Evolutionary conservation across 2,888 invertebrate species (phyloP).

Genomic region (Zygothrica quintamaculata): DNA sequence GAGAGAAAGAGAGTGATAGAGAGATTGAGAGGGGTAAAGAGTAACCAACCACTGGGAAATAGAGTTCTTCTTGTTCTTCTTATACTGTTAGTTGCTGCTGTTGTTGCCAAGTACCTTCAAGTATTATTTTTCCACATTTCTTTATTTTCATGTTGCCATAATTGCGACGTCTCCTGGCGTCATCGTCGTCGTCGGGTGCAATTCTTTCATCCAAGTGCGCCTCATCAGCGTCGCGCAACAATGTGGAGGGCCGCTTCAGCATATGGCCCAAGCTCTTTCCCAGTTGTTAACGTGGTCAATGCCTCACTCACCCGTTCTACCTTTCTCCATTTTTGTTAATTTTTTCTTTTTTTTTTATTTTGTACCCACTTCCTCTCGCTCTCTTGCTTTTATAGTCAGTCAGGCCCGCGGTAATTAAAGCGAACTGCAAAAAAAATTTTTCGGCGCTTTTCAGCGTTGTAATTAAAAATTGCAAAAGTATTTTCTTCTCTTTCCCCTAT

Average conservation of each 20-base stretch:
- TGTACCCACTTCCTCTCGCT: background rate
- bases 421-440: constrained; percentile 68
- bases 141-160: constrained; percentile 70
- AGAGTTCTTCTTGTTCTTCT: constrained; percentile 43
- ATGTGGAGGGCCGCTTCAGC: constrained; percentile 42
- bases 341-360: background rate
- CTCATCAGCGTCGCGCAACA: constrained; percentile 63
- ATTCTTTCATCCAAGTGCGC: constrained; percentile 78
- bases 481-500: constrained; percentile 32
- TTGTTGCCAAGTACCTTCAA: constrained; percentile 67
- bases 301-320: background rate
- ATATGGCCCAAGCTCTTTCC: constrained; percentile 34
- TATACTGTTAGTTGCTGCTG: constrained; percentile 12
- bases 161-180: constrained; percentile 42
- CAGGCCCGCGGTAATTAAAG: constrained; percentile 72
- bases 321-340: no score
- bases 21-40: no score
- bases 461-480: constrained; percentile 78
- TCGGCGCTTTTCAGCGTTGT: constrained; percentile 75
- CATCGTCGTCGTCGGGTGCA: constrained; percentile 51
- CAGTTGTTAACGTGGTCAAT: constrained; percentile 11
- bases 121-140: constrained; percentile 72
- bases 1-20: no score
- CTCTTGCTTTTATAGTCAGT: constrained; percentile 16
- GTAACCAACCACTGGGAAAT: constrained; percentile 59